Base-by-base conservation (phyloP, 53 echinoderm and acorn worm genomes). In the Holothuria scabra region DNA sequence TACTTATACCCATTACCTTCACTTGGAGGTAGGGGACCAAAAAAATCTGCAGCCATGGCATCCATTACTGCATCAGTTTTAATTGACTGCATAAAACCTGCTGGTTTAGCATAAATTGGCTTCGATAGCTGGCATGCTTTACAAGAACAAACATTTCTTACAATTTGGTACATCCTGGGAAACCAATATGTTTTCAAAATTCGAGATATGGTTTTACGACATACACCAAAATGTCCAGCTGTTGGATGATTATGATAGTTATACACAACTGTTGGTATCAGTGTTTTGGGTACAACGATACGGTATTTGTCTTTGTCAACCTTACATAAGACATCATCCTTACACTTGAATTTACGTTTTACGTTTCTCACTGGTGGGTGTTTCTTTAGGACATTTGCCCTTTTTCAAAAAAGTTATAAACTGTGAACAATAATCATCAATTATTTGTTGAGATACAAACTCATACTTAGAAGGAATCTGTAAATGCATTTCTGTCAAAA, bases 11-110 rank as follows among this genome's bases (percentile, higher is more conserved):
- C 89, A 12, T 18, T 48, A 46, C 28, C 84, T 60, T 83, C 67
- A 32, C 86, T 86, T 74, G 67, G 57, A 32, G 86, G 87, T 2
- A 86, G 65, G 1, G 86, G 90, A 14, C 86, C 90, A 80, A 90
- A 86, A 33, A 90, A 65, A 75, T 90, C 90, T 31, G 81, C 86
- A n/a, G n/a, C n/a, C n/a, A n/a, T n/a, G n/a, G n/a, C n/a, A n/a
- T n/a, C n/a, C n/a, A n/a, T n/a, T n/a, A n/a, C n/a, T n/a, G n/a
- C n/a, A n/a, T n/a, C n/a, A n/a, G n/a, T n/a, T n/a, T n/a, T n/a
- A n/a, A n/a, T n/a, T n/a, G n/a, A n/a, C n/a, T n/a, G n/a, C n/a
- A n/a, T n/a, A n/a, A n/a, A n/a, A n/a, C n/a, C n/a, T n/a, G n/a
- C n/a, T n/a, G n/a, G n/a, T n/a, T n/a, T n/a, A n/a, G n/a, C n/a